Evolutionary conservation across 2,797 vertebrate species (phyloP), one percentile per base, ranked within the genome.

Genomic region (Sebastes umbrosus): DNA sequence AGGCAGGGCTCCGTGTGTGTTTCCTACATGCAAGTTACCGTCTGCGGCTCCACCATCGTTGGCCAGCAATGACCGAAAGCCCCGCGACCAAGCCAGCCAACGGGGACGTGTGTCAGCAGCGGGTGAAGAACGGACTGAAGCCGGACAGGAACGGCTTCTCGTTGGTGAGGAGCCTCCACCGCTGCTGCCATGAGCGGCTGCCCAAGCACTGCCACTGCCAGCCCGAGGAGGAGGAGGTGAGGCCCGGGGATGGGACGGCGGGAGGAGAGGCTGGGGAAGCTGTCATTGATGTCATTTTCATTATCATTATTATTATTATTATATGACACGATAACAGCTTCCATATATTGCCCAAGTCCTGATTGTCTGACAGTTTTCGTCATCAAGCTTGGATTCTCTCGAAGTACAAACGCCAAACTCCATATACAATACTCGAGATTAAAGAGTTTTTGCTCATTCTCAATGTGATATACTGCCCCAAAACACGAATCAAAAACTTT

Each of bases 61-160:
- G 85, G 80, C 73, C 85, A 88, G 91, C 83, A 34, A 96, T 96
- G 95, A 94, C 94, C 70, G 94, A 95, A 24, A 95, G 90, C 92
- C 88, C 93, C 82, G 86, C 75, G 32, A 92, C 83, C 82, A 85
- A 91, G 81, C 67, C 88, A 24, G 85, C 82, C 75, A 90, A 91
- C 69, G 89, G 93, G 77, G 89, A 90, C 24, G 88, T n/a, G 72
- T 81, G 91, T 90, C 90, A 84, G 67, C 90, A 43, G 39, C 39
- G 13, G 39, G 84, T 7, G 87, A 90, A 73, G 76, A 95, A 95
- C 88, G 94, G 95, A 5, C 80, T 94, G 58, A 95, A 90, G 76
- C 76, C 87, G 76, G 92, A 88, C 73, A 88, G 87, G 6, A 95
- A 94, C 86, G 93, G 94, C 82, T 89, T 43, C 39, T 43, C 39